These are phyloP conservation scores for Oryzias woworae DNA, from an alignment of 2,113 vertebrate species.

Conservation along the genomic window DNA sequence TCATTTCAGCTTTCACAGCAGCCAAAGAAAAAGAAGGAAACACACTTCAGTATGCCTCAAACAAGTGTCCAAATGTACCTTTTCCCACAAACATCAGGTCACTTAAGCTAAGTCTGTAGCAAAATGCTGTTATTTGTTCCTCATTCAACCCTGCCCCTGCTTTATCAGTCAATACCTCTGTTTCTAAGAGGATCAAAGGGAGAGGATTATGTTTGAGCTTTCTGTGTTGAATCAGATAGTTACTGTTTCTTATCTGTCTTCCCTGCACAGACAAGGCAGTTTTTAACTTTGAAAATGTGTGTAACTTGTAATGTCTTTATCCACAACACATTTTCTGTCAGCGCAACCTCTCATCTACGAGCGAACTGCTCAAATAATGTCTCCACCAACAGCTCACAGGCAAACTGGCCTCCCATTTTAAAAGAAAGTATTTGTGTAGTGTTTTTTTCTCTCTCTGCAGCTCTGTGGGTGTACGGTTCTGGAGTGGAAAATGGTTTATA, in stretches of 20 bases:
- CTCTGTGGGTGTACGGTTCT: constrained; percentile 45
- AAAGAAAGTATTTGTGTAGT: constrained; percentile 39
- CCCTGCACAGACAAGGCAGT: constrained; percentile 6
- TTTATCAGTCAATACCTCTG: constrained; percentile 13
- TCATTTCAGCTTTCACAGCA: too few species aligned
- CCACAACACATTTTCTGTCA: constrained; percentile 6
- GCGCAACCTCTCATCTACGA: constrained; percentile 16
- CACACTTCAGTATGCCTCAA: too few species aligned
- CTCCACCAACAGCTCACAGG: constrained; percentile 20
- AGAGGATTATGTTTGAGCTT: constrained; percentile 31
- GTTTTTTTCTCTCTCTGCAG: constrained; percentile 18
- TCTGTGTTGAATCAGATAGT: constrained; percentile 44
- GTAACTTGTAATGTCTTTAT: constrained; percentile 17
- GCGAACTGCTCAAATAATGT: constrained; percentile 7
- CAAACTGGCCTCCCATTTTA: constrained; percentile 23
- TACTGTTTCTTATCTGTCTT: constrained; percentile 28
- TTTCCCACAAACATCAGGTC: constrained; percentile 4
- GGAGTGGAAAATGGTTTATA: constrained; percentile 32
- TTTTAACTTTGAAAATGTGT: constrained; percentile 13
- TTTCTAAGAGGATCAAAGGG: constrained; percentile 12
- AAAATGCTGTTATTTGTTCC: constrained; percentile 3
- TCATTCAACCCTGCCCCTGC: constrained; percentile 2
- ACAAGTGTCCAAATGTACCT: too few species aligned
- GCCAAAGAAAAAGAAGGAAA: too few species aligned
- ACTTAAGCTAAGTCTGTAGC: background rate